phyloP scores from a whole-genome alignment of 2,888 invertebrate species.

The Thysanoteuthis rhombus region DNA sequence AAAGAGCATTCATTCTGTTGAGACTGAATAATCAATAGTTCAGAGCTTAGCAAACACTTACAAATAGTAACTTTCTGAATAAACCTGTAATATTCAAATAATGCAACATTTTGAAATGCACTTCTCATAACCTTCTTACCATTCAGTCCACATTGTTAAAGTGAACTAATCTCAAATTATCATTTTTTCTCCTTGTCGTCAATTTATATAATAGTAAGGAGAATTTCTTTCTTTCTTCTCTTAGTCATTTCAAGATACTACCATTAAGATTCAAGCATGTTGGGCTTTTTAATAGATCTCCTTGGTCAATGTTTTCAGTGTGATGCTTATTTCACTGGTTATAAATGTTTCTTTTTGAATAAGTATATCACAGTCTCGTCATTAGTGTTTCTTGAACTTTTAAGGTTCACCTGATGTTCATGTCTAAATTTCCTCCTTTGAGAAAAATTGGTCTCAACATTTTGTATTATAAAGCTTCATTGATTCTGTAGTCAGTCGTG shows the following conservation, averaged over 20 bases:
- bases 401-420: not conserved
- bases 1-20: too few species aligned
- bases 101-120: too few species aligned
- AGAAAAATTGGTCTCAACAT: not conserved
- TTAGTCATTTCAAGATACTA: not conserved
- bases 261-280: not conserved
- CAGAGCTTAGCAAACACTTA: too few species aligned
- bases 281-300: not conserved
- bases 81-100: too few species aligned
- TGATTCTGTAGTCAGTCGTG: not conserved
- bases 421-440: conserved; percentile 12
- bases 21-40: too few species aligned
- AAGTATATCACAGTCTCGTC: not conserved
- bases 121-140: too few species aligned
- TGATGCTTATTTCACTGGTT: not conserved
- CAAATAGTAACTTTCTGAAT: too few species aligned
- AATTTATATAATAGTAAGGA: too few species aligned
- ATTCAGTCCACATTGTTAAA: too few species aligned
- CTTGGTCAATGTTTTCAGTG: not conserved
- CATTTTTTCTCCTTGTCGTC: too few species aligned
- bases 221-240: not conserved
- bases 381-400: not conserved
- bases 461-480: not conserved
- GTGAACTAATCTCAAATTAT: too few species aligned
- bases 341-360: not conserved